Base-by-base conservation (phyloP, 2,888 invertebrate species). In the Pharmacophagus antenor region DNA sequence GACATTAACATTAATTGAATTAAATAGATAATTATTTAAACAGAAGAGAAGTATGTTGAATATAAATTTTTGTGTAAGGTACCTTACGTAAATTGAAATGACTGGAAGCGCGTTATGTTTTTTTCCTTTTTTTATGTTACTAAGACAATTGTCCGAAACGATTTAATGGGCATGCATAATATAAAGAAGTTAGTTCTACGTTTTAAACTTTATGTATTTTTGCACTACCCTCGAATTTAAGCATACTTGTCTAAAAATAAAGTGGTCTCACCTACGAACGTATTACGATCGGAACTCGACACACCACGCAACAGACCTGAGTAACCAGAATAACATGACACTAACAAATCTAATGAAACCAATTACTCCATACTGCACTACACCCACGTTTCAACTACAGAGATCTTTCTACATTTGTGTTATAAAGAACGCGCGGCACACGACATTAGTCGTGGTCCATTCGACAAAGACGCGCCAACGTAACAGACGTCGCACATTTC, bases 391-490 rank as follows among this genome's bases (percentile, higher is more conserved):
- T 46, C 3, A 50, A 37, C 44, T 23, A n/a, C 44, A 58, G 15
- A 64, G 73, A 47, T 76, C 77, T 61, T 37, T 25, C 44, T 68
- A 71, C 18, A 62, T 17, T 71, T 73, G 82, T 57, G 52, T 44
- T 27, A 56, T 48, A 56, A 53, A 57, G 64, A 67, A 64, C 59
- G 56, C 56, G 63, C 65, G 74, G 73, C 77, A 77, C 71, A 76
- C 69, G 71, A 71, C 79, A 86, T 88, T 88, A 75, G 87, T 85
- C 77, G 78, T 84, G 87, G 81, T 82, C 60, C 63, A 61, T 57
- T 66, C 65, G 67, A 89, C 88, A 89, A 88, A 78, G 74, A 74
- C 69, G 67, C 72, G 70, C 74, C 77, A 72, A 77, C 72, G 74
- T 76, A 71, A 71, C 79, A 77, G 72, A 74, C 80, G 73, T 79